Evolutionary conservation across 1,140 invertebrate genomes (phyloP), one percentile per base, ranked within the genome.

Genomic region (Centruroides vittatus): DNA sequence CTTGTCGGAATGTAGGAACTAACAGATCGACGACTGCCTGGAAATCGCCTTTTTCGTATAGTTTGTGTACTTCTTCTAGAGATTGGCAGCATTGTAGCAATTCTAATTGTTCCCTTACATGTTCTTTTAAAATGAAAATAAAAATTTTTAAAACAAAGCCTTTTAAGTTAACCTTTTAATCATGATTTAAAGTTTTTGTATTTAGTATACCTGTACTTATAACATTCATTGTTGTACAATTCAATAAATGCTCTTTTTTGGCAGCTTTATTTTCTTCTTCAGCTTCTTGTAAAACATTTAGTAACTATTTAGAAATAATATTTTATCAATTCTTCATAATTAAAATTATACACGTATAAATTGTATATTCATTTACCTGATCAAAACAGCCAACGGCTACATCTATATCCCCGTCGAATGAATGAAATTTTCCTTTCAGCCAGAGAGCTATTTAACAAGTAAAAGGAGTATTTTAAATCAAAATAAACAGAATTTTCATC

Each of bases 41-140:
- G 61, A 72, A 74, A n/a, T 71, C 61, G 47, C 69, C 72, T 35
- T 66, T 60, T 34, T 74, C 71, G 61, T 70, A 73, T 49, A 75
- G 62, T 23, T 68, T 68, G 54, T 76, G 71, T 57, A 74, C 73
- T 56, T 76, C 72, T 53, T 76, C 75, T 55, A 76, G 63, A 23
- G 72, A 74, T 61, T 76, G 74, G 47, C 70, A 73, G 56, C 74
- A 63, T 47, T 71, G 68, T 13, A 75, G 57, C 7, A 68, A 70
- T 55, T 75, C 71, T 46, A 70, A 57, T 57, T 73, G 72, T 13
- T 65, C 76, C 73, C 61, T 56, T 34, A 65, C 60, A 57, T 58
- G 57, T 46, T 58, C 57, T 61, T 13, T 58, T 50, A 41, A 35
- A 55, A 34, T 49, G 13, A 3, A 36, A 57, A 61, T 5, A 56